Conservation (phyloP, 2,113 vertebrate genomes). For the Macroglossus sobrinus region DNA sequence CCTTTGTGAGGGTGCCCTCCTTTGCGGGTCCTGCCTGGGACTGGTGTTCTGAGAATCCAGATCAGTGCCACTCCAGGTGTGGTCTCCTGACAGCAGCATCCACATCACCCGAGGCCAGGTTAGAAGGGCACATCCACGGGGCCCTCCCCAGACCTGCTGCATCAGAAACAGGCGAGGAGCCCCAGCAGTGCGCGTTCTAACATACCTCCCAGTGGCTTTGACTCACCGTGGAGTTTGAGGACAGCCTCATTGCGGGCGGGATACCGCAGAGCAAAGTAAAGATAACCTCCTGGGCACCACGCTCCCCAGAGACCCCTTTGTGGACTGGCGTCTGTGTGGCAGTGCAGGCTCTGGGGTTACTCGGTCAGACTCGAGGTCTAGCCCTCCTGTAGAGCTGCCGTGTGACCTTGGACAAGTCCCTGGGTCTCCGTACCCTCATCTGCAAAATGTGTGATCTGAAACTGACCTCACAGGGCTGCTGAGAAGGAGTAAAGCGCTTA, state of each 20-base stretch:
- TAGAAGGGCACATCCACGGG: neutral
- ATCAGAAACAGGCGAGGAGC: neutral
- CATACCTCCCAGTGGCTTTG: neutral
- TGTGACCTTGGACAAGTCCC: neutral
- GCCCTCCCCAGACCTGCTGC: neutral
- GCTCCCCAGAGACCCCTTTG: neutral
- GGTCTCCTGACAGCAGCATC: neutral
- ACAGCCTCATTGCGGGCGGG: neutral
- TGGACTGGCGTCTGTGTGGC: too few relatives aligned
- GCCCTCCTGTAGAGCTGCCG: accelerated
- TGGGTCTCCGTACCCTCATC: neutral
- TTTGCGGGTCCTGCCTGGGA: neutral
- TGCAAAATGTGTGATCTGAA: neutral
- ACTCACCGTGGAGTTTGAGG: accelerated
- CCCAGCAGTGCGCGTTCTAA: neutral
- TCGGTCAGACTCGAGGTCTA: accelerated
- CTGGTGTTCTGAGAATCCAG: neutral
- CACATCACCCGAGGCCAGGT: neutral
- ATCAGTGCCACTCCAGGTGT: neutral
- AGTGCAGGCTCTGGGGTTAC: neutral
- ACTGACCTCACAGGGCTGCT: neutral
- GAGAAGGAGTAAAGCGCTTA: neutral
- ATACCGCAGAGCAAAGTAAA: neutral
- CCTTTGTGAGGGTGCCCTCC: neutral
- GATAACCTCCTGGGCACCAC: accelerated